Base-by-base conservation (phyloP, 2,888 invertebrate genomes). In the Glomeris marginata region DNA sequence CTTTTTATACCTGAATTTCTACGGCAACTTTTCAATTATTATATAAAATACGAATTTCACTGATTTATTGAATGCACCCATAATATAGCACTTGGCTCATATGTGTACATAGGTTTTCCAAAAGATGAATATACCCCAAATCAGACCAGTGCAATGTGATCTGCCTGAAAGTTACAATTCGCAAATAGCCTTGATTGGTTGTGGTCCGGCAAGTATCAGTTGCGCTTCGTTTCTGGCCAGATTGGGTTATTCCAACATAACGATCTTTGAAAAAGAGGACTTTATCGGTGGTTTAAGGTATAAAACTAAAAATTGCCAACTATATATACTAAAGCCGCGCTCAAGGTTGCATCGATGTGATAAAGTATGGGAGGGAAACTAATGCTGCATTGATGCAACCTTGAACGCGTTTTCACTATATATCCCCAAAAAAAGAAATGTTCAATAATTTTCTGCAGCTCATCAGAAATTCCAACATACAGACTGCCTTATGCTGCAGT, bases 381-480 rank as follows among this genome's bases (percentile, higher is more conserved):
- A n/a, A n/a, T n/a, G n/a, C n/a, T n/a, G n/a, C n/a, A 16, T 21
- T 15, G 3, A 34, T 4, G 38, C n/a, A n/a, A n/a, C n/a, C n/a
- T n/a, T n/a, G n/a, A n/a, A n/a, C n/a, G n/a, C n/a, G n/a, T n/a
- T n/a, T n/a, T n/a, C n/a, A n/a, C n/a, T n/a, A n/a, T n/a, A n/a
- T n/a, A n/a, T n/a, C n/a, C n/a, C 13, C 46, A n/a, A 20, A 22
- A 47, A 8, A 16, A 15, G 16, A 49, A 16, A 8, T 49, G 16
- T 13, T 15, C 6, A 37, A 18, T 2, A 21, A 28, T 33, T 36
- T 38, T 18, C 15, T 37, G 15, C 63, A 94, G 95, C 64, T 80
- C 92, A 0, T 76, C 90, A 0, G 97, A 98, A 71, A 97, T 97
- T 58, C 97, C 97, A 0, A 94, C 97, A 64, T 98, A 90, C 66